Percentiles rank a stretch among this genome's conserved stretches.
Evolutionary conservation across 2,888 invertebrate species (phyloP).

Genomic region (Epiblema foenella): DNA sequence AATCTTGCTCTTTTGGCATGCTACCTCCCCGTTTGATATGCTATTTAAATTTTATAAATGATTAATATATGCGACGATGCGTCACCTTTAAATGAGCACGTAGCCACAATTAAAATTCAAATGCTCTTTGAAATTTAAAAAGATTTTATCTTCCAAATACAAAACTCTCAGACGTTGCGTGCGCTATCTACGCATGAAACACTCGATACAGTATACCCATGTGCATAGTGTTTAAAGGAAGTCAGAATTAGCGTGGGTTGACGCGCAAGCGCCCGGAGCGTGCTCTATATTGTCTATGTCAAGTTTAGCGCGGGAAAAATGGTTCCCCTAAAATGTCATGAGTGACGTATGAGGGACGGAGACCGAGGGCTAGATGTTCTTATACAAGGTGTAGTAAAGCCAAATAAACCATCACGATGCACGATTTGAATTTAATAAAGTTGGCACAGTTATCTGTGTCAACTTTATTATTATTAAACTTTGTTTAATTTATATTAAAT

Average conservation of each 20-base stretch:
- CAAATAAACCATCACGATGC: not conserved
- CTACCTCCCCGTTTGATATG: too few relatives aligned
- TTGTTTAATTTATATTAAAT: too few relatives aligned
- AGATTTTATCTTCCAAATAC: slow-evolving; percentile 29
- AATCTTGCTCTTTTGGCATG: not conserved
- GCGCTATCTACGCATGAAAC: slow-evolving; percentile 35
- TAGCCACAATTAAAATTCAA: slow-evolving; percentile 19
- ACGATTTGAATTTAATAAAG: not conserved
- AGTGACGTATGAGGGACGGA: slow-evolving; percentile 24
- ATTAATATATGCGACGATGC: not conserved
- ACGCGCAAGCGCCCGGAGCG: slow-evolving; percentile 53
- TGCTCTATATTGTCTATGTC: slow-evolving; percentile 55
- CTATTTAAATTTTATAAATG: not conserved
- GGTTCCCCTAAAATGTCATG: slow-evolving; percentile 48
- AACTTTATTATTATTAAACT: too few relatives aligned
- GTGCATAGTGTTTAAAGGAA: slow-evolving; percentile 54
- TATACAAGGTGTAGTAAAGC: not conserved
- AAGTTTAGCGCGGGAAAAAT: slow-evolving; percentile 47
- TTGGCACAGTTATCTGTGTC: too few relatives aligned
- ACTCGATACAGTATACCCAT: slow-evolving; percentile 35
- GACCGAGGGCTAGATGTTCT: too few relatives aligned
- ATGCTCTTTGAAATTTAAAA: slow-evolving; percentile 30
- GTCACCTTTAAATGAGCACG: slow-evolving; percentile 21
- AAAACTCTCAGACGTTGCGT: slow-evolving; percentile 36
- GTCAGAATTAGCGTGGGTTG: slow-evolving; percentile 58